A percentile compares a stretch with the other conserved stretches of the same genome.
phyloP scores from a whole-genome alignment of 2,113 vertebrate genomes.

The Isurus oxyrinchus region DNA sequence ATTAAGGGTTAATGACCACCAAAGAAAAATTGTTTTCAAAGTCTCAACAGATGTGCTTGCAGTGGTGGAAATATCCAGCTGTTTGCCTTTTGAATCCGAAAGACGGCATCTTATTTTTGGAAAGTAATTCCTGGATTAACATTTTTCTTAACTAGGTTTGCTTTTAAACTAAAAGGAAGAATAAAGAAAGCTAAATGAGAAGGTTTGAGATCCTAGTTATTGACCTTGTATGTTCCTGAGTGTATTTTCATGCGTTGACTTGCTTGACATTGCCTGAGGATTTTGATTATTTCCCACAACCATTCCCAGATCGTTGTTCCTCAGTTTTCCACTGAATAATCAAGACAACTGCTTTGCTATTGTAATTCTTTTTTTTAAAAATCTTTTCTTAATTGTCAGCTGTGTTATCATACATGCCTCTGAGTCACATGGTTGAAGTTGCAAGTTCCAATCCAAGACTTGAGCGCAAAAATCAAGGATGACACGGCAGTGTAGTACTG shows the following conservation, averaged over 20 bases:
- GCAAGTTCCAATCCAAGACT: too few relatives aligned
- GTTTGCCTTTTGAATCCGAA: neutral
- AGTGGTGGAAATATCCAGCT: neutral
- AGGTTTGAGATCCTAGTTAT: neutral
- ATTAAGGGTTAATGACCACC: neutral
- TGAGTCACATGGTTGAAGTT: too few relatives aligned
- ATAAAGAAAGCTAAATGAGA: neutral
- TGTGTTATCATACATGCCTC: too few relatives aligned
- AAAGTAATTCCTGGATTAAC: neutral
- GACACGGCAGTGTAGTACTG: too few relatives aligned
- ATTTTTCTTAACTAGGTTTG: neutral
- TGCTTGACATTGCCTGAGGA: neutral
- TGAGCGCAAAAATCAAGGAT: too few relatives aligned
- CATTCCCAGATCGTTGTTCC: neutral
- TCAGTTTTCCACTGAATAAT: neutral
- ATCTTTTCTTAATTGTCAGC: neutral
- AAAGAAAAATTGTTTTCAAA: neutral
- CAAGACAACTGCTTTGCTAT: neutral
- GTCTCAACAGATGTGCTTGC: neutral
- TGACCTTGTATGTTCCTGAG: neutral
- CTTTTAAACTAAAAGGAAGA: neutral
- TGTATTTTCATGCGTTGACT: slow-evolving; percentile 13
- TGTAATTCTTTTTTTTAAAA: neutral
- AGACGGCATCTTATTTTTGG: neutral
- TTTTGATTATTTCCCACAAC: neutral